Conservation (phyloP, 2,888 invertebrate genomes). For the Diadromus collaris region DNA sequence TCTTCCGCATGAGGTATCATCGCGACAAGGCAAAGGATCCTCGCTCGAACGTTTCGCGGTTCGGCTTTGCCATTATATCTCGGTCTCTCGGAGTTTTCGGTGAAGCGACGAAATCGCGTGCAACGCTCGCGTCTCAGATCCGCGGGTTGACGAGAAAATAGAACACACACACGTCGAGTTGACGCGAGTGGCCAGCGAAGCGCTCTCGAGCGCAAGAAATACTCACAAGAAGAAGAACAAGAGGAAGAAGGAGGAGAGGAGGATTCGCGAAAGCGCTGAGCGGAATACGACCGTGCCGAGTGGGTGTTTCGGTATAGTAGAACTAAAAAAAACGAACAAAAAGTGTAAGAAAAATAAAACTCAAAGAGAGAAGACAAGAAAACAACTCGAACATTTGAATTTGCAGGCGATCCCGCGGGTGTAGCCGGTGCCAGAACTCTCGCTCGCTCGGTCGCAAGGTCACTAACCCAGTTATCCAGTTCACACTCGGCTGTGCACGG, state of each 20-base stretch:
- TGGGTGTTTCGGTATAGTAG: not conserved
- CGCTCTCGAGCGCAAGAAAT: slow-evolving; percentile 8
- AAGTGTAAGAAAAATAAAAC: not conserved
- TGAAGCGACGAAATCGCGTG: slow-evolving; percentile 28
- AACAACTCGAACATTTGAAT: slow-evolving; percentile 29
- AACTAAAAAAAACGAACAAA: not conserved
- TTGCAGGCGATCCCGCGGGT: slow-evolving; percentile 6
- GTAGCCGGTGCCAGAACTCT: slow-evolving; percentile 23
- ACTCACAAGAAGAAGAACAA: slow-evolving; percentile 9
- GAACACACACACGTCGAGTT: slow-evolving; percentile 31
- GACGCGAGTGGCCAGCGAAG: not conserved
- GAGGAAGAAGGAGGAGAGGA: slow-evolving; percentile 25
- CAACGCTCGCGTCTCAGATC: slow-evolving; percentile 27
- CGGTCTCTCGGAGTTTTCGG: not conserved
- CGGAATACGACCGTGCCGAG: slow-evolving; percentile 6
- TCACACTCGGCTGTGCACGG: slow-evolving; percentile 39
- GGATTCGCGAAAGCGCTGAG: slow-evolving; percentile 6
- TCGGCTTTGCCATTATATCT: not conserved
- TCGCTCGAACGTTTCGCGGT: slow-evolving; percentile 7
- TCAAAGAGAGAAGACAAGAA: not conserved
- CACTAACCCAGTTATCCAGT: slow-evolving; percentile 65
- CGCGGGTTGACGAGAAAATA: slow-evolving; percentile 42
- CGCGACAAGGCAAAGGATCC: slow-evolving; percentile 3
- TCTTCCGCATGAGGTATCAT: slow-evolving; percentile 20
- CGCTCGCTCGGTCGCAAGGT: slow-evolving; percentile 54